A percentile compares a stretch with the other conserved stretches of the same genome.
Conservation (phyloP, 2,797 vertebrate species). For the Aratinga solstitialis region DNA sequence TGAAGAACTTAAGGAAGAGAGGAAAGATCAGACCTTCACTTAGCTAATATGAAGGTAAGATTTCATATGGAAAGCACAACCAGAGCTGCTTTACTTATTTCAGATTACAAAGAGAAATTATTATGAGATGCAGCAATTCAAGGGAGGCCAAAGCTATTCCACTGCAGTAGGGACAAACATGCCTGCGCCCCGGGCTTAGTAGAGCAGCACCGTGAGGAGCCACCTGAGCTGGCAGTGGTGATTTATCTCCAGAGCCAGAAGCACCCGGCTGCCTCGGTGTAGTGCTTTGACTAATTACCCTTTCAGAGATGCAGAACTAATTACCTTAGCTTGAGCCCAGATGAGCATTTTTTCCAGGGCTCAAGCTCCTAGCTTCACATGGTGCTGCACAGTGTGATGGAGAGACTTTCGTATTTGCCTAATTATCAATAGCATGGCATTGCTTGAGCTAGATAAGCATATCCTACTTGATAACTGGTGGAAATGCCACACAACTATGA, state of each 20-base stretch:
- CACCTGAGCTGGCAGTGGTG: background rate
- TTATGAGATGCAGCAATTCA: background rate
- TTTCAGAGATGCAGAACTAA: background rate
- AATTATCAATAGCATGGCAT: background rate
- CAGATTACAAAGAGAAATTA: background rate
- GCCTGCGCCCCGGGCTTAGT: accelerated
- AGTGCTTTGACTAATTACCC: background rate
- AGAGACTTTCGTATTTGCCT: background rate
- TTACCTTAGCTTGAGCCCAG: background rate
- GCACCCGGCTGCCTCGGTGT: background rate
- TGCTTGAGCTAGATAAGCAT: background rate
- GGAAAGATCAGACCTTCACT: background rate
- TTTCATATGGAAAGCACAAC: background rate
- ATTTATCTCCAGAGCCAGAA: background rate
- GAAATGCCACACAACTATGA: background rate
- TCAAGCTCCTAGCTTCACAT: background rate
- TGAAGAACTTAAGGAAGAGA: background rate
- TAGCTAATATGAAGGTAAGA: background rate
- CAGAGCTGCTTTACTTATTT: background rate
- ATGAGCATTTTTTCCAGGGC: background rate
- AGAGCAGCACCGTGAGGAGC: background rate
- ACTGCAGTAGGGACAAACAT: background rate
- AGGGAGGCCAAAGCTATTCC: background rate
- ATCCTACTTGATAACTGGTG: background rate
- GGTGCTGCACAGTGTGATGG: background rate